Evolutionary conservation across 2,888 invertebrate genomes (phyloP), one percentile per base, ranked within the genome.

Genomic region (Synanthedon andrenaeformis): DNA sequence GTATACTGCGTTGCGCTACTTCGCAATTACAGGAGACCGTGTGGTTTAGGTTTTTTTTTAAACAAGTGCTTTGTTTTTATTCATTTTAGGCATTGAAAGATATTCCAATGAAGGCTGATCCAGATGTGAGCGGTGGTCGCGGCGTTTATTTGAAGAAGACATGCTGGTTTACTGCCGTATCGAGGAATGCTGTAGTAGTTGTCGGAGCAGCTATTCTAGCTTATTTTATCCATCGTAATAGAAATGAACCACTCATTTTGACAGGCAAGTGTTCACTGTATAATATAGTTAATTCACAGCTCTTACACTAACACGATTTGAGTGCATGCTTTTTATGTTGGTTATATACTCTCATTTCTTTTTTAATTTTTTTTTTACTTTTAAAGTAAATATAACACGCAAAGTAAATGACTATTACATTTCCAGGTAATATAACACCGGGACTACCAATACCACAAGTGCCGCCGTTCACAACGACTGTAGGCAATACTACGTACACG

Each of bases 181-280:
- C 90, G 0, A 88, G 93, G 58, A 94, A 94, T 69, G 93, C 93
- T 0, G 82, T 93, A 1, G 89, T 92, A 0, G 93, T 94, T 0
- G 77, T 93, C 0, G 55, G 90, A 0, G 91, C 91, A 49, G 88
- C 91, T 0, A 68, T 89, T 0, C 61, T 89, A 3, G 91, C 92
- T 0, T 91, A 82, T 64, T 67, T 89, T 52, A 78, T 91, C 28
- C 79, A 90, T 53, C 66, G 70, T 51, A 73, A 85, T 52, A 82
- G 82, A 49, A 64, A 70, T 1, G 74, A 83, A 2, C 90, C 91
- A 0, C 89, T 92, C 57, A 79, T 89, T 58, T 74, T 92, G 4
- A 92, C 92, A 58, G 90, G 91, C 91, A 72, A 77, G 70, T 57
- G 51, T 48, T 52, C 28, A 51, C 51, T 53, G 6, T 49, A 14